A percentile compares a stretch with the other conserved stretches of the same genome.
phyloP scores from a whole-genome alignment of 2,113 vertebrate genomes.

The Myrmophylax atrothorax region DNA sequence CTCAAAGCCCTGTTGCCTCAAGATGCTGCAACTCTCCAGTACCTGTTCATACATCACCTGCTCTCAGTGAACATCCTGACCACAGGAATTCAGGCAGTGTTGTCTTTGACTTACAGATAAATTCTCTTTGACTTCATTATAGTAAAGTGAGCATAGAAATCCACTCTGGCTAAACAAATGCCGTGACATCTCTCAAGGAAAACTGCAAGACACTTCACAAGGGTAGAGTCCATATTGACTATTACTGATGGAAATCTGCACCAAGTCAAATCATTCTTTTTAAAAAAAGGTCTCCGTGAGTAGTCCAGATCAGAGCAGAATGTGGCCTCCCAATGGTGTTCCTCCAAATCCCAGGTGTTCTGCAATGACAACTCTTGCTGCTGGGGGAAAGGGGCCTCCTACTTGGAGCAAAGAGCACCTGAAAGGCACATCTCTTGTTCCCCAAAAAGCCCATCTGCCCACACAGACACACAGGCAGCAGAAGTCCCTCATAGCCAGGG shows the following conservation, averaged over 20 bases:
- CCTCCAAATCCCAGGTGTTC: background rate
- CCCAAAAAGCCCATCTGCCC: background rate
- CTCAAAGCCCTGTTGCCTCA: background rate
- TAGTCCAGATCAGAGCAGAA: background rate
- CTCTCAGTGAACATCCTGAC: background rate
- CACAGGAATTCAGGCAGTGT: background rate
- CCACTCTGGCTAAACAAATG: background rate
- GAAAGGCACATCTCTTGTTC: background rate
- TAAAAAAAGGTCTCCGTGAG: background rate
- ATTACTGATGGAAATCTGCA: background rate
- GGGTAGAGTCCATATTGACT: background rate
- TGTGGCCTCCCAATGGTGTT: rapidly evolving
- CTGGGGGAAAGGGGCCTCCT: background rate
- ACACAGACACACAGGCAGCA: background rate
- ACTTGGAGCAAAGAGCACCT: background rate
- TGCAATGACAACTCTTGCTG: background rate
- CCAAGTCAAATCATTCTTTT: background rate
- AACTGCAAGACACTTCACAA: background rate
- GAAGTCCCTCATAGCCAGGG: background rate
- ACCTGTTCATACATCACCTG: background rate
- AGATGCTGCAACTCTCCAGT: background rate
- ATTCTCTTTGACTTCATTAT: background rate
- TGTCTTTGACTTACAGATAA: background rate
- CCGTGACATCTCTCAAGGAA: background rate
- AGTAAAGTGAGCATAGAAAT: background rate